Percentiles rank a stretch among this genome's conserved stretches.
Evolutionary conservation across 2,797 vertebrate species (phyloP).

Genomic region (Hippopotamyrus pictus): DNA sequence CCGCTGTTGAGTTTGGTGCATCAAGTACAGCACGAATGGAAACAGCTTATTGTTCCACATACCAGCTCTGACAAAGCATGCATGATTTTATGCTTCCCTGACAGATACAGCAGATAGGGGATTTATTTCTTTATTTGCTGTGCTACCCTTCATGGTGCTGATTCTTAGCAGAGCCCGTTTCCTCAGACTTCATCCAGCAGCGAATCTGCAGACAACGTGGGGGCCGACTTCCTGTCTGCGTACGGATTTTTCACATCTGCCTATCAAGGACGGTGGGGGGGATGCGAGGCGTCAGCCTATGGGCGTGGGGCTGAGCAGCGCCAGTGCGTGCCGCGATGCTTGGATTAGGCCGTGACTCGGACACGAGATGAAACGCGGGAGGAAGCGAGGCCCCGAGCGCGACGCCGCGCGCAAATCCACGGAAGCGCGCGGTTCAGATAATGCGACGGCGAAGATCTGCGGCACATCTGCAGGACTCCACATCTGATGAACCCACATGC

Average conservation of each 20-base stretch:
- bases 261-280: not conserved
- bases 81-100: not conserved
- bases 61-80: not conserved
- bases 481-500: not conserved
- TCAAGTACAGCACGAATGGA: not conserved
- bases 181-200: slow-evolving; percentile 5
- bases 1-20: not conserved
- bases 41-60: not conserved
- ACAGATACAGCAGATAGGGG: not conserved
- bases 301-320: not conserved
- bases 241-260: slow-evolving; percentile 3
- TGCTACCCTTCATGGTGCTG: not conserved
- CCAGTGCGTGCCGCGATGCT: not conserved
- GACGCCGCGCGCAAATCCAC: not conserved
- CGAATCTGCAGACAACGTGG: not conserved
- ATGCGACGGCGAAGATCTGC: not conserved
- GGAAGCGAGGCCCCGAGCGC: not conserved
- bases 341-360: not conserved
- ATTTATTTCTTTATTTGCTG: slow-evolving; percentile 11
- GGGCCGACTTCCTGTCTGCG: not conserved
- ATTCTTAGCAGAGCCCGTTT: not conserved
- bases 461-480: not conserved
- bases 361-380: not conserved
- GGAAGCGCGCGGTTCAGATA: not conserved
- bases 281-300: not conserved